phyloP scores from a whole-genome alignment of 2,888 invertebrate genomes.

The Apodemia mormo region DNA sequence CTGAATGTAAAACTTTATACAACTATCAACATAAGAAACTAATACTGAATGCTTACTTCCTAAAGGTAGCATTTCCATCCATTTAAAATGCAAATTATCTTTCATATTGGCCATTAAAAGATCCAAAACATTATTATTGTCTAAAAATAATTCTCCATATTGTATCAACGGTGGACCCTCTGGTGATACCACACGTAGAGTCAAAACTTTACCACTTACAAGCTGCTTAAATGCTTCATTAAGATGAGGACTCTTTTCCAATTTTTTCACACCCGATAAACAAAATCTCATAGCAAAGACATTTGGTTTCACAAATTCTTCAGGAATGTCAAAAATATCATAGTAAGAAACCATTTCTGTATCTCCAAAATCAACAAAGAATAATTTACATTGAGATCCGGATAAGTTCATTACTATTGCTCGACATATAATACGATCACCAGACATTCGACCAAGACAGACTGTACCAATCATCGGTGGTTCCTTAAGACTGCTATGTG shows the following conservation, averaged over 20 bases:
- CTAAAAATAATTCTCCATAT: slow-evolving; percentile 86
- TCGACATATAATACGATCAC: slow-evolving; percentile 86
- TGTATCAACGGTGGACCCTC: slow-evolving; percentile 88
- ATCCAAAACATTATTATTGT: slow-evolving; percentile 82
- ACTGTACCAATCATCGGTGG: slow-evolving; percentile 88
- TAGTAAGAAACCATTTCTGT: slow-evolving; percentile 86
- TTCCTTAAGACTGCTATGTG: slow-evolving; percentile 83
- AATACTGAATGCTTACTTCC: slow-evolving; percentile 73
- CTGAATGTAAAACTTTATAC: slow-evolving; percentile 88
- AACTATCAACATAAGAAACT: slow-evolving; percentile 86
- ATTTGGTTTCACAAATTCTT: slow-evolving; percentile 85
- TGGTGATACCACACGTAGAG: slow-evolving; percentile 84
- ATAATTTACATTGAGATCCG: slow-evolving; percentile 87
- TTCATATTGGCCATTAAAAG: slow-evolving; percentile 71
- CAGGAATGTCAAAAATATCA: slow-evolving; percentile 88
- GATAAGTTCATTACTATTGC: slow-evolving; percentile 89
- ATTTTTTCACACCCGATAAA: slow-evolving; percentile 85
- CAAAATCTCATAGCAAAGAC: slow-evolving; percentile 89
- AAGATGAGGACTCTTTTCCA: slow-evolving; percentile 81
- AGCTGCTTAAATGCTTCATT: slow-evolving; percentile 87
- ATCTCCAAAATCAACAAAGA: slow-evolving; percentile 91
- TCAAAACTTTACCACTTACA: slow-evolving; percentile 83
- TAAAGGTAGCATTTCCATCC: slow-evolving; percentile 60
- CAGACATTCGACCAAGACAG: slow-evolving; percentile 87
- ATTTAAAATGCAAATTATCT: slow-evolving; percentile 66